These are phyloP conservation scores for Acrossocheilus fasciatus DNA, from an alignment of 2,797 vertebrate genomes.

Conservation along the genomic window DNA sequence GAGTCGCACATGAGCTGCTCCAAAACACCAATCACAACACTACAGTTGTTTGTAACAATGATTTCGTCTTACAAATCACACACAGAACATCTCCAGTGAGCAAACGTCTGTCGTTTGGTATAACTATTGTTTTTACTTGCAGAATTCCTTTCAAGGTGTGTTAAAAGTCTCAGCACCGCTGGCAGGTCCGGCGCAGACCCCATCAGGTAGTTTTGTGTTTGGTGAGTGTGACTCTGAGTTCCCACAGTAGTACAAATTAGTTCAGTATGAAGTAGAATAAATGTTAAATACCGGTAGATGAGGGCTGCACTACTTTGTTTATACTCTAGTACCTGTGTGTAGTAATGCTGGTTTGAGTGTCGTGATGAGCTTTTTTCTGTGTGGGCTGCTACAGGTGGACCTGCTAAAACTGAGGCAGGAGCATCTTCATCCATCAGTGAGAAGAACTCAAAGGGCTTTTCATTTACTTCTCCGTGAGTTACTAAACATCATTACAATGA, in stretches of 20 bases:
- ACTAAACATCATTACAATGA: not conserved
- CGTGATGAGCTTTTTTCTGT: not conserved
- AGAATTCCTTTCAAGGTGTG: constrained; percentile 70
- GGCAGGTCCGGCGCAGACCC: constrained; percentile 57
- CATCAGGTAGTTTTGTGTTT: constrained; percentile 72
- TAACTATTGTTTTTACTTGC: constrained; percentile 13
- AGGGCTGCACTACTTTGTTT: not conserved
- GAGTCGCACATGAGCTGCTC: constrained; percentile 57
- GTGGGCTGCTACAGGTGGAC: constrained; percentile 60
- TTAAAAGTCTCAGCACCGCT: constrained; percentile 62
- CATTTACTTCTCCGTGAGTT: constrained; percentile 75
- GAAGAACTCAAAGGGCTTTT: constrained; percentile 75
- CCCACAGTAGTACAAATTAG: not conserved
- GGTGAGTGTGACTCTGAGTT: constrained; percentile 58
- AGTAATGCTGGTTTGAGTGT: not conserved
- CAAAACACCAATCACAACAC: not conserved
- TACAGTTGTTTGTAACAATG: not conserved
- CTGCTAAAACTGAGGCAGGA: constrained; percentile 66
- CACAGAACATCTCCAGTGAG: not conserved
- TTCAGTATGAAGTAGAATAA: not conserved
- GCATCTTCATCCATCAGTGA: constrained; percentile 56
- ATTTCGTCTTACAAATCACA: not conserved
- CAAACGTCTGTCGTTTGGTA: not conserved
- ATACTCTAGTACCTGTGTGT: not conserved
- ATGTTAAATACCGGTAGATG: not conserved